Percentiles rank a stretch among this genome's conserved stretches.
phyloP scores from a whole-genome alignment of 2,888 invertebrate genomes.

The Aplocera efformata region DNA sequence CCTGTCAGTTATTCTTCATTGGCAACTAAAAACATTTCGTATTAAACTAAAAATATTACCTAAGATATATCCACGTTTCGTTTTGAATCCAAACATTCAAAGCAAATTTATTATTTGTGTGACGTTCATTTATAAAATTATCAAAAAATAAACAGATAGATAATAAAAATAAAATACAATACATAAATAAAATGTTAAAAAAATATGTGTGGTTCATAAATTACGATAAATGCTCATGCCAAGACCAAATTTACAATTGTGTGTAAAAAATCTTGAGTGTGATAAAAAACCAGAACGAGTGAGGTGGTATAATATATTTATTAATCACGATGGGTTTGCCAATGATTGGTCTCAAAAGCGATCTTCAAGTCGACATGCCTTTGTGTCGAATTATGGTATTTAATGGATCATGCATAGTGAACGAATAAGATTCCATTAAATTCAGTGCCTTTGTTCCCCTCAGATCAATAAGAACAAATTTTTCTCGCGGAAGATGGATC shows the following conservation, averaged over 20 bases:
- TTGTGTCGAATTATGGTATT: slow-evolving; percentile 35
- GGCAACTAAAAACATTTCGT: no score
- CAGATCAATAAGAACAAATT: slow-evolving; percentile 25
- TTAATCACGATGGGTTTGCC: slow-evolving; percentile 45
- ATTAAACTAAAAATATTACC: no score
- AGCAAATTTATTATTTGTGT: slow-evolving; percentile 16
- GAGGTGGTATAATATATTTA: slow-evolving; percentile 40
- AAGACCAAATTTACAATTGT: slow-evolving; percentile 60
- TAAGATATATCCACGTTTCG: slow-evolving; percentile 8
- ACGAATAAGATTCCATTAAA: slow-evolving; percentile 16
- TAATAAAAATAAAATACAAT: slow-evolving; percentile 33
- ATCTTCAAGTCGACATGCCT: slow-evolving; percentile 24
- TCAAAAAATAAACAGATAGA: slow-evolving; percentile 31
- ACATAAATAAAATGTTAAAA: slow-evolving; percentile 27
- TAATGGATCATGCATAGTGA: slow-evolving; percentile 46
- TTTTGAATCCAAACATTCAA: slow-evolving; percentile 17
- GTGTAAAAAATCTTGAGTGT: slow-evolving; percentile 32
- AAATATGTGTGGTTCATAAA: slow-evolving; percentile 35
- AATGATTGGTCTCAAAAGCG: slow-evolving; percentile 36
- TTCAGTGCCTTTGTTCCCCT: slow-evolving; percentile 16
- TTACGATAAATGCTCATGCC: slow-evolving; percentile 58
- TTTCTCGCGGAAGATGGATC: slow-evolving; percentile 30
- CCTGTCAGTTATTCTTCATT: no score
- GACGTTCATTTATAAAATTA: slow-evolving; percentile 28
- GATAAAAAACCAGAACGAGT: slow-evolving; percentile 36